Base-by-base conservation (phyloP, 2,113 vertebrate species). In the Mesoclemmys tuberculata region DNA sequence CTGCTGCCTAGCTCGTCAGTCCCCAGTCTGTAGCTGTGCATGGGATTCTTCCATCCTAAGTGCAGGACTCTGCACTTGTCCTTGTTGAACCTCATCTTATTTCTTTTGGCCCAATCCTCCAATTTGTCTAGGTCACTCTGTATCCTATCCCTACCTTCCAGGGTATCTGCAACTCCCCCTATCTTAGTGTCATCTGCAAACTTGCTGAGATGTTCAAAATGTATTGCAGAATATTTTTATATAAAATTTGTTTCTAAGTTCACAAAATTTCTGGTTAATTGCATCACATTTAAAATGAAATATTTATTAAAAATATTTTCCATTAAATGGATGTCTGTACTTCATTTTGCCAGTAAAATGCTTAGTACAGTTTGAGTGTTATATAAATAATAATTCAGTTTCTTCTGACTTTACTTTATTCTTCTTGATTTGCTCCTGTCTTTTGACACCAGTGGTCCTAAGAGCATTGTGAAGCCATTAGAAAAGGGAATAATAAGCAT, bases 351-450 rank as follows among this genome's bases (percentile, higher is more conserved):
- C 5, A 78, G 11, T 80, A 80, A 71, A 95, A 77, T 49, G 49
- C 27, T 29, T 82, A 80, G 19, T 21, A 2, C 8, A 5, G 29
- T 84, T 84, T 22, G 90, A 91, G 78, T 41, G 85, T 4, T 21
- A 93, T 8, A 48, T 77, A 29, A 90, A 61, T 88, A 93, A 71
- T 90, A 92, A 71, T 88, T 97, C 89, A 26, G 84, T 8, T 56
- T 84, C 56, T 44, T 88, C 12, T 44, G 44, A 41, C 38, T 19
- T 88, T 84, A 14, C 13, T 13, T 95, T 87, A 48, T 91, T 92
- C 24, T 38, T 41, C 87, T 84, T 35, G n/a, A 52, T 56, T 88
- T 92, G 55, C 89, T 31, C 85, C 26, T 44, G 44, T 44, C 74
- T 44, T 93, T 95, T 64, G 12, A 52, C 3, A 5, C 8, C 35